Evolutionary conservation across 2,888 invertebrate species (phyloP).

Genomic region (Eupithecia inturbata): DNA sequence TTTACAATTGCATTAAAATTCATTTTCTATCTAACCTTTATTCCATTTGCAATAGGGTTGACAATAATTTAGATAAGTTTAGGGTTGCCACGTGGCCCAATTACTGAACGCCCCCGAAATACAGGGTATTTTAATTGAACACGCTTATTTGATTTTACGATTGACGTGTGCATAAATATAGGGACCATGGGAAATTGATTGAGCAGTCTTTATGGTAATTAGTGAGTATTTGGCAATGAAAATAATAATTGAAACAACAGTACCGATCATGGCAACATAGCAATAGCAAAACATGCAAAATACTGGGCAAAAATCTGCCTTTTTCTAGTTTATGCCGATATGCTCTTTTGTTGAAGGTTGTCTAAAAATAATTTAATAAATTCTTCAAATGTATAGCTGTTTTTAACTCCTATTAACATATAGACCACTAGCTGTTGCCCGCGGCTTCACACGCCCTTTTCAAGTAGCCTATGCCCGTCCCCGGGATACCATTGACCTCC

Average conservation of each 20-base stretch:
- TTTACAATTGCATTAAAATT: slow-evolving; percentile 68
- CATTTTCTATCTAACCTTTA: slow-evolving; percentile 49
- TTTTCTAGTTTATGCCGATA: too few species aligned
- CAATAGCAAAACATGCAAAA: too few species aligned
- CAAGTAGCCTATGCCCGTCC: too few species aligned
- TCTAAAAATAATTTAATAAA: too few species aligned
- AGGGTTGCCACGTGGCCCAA: slow-evolving; percentile 76
- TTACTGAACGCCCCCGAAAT: slow-evolving; percentile 66
- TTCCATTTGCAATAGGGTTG: slow-evolving; percentile 40
- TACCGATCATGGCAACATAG: too few species aligned
- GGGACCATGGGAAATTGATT: slow-evolving; percentile 42
- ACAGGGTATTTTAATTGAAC: slow-evolving; percentile 74
- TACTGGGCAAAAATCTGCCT: too few species aligned
- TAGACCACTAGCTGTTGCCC: too few species aligned
- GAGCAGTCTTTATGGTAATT: slow-evolving; percentile 28
- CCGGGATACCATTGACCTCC: too few species aligned
- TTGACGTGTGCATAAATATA: slow-evolving; percentile 61
- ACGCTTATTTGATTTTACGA: slow-evolving; percentile 77
- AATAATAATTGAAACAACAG: not conserved
- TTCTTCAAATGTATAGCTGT: too few species aligned
- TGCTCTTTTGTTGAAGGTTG: too few species aligned
- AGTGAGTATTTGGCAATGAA: not conserved
- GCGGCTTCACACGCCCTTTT: too few species aligned
- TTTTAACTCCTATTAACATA: too few species aligned
- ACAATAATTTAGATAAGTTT: slow-evolving; percentile 23